Percentiles rank a stretch among this genome's conserved stretches.
Conservation (phyloP, 1,140 invertebrate species). For the Anastrepha obliqua region DNA sequence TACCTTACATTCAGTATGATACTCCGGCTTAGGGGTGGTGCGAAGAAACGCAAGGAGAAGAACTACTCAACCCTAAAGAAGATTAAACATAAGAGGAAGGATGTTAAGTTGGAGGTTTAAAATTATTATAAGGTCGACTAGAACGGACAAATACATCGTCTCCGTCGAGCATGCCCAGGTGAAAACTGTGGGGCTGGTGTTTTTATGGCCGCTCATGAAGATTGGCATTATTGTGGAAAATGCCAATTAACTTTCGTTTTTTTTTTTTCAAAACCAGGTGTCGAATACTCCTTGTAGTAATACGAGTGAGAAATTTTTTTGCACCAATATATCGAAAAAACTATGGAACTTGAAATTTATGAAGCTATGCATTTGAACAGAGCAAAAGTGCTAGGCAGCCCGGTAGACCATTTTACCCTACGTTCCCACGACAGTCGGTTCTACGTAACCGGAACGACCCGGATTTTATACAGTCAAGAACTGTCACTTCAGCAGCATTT, state of each 20-base stretch:
- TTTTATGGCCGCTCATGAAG: slow-evolving; percentile 99
- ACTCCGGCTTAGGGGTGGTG: slow-evolving; percentile 93
- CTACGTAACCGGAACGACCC: no score
- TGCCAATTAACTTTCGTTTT: slow-evolving; percentile 93
- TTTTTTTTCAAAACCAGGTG: slow-evolving; percentile 94
- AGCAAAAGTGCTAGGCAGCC: neutral
- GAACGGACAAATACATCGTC: slow-evolving; percentile 97
- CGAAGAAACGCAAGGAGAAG: slow-evolving; percentile 99
- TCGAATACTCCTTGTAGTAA: slow-evolving; percentile 77
- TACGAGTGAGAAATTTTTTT: no score
- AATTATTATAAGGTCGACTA: slow-evolving; percentile 99
- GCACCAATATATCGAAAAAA: no score
- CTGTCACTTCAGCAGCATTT: no score
- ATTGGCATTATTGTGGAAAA: slow-evolving; percentile 99
- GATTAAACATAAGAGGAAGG: slow-evolving; percentile 99
- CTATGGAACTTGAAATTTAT: no score
- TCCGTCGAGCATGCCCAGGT: slow-evolving; percentile 95
- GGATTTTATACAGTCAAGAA: no score
- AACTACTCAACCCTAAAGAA: slow-evolving; percentile 99
- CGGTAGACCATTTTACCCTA: no score
- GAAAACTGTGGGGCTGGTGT: slow-evolving; percentile 98
- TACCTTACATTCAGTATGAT: slow-evolving; percentile 94
- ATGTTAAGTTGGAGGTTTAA: slow-evolving; percentile 98
- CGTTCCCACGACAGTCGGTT: no score
- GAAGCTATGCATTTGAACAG: no score